These are phyloP conservation scores for Campoletis raptor DNA, from an alignment of 2,888 invertebrate genomes.

Conservation along the genomic window DNA sequence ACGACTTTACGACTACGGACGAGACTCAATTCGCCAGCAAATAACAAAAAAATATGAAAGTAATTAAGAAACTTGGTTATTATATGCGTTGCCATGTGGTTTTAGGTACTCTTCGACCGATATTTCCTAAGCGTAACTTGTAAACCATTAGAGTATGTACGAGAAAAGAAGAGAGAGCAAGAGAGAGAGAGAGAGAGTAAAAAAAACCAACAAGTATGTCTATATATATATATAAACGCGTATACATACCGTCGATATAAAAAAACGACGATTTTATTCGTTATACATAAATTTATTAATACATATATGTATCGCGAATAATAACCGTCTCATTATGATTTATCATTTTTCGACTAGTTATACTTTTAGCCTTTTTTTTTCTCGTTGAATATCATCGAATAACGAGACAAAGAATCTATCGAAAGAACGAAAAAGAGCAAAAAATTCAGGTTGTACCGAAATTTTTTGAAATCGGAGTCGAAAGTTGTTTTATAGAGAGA, in stretches of 20 bases:
- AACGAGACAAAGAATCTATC: constrained; percentile 35
- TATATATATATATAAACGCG: constrained; percentile 74
- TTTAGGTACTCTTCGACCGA: constrained; percentile 81
- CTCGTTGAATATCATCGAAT: constrained; percentile 62
- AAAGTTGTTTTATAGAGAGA: constrained; percentile 54
- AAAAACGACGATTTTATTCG: constrained; percentile 73
- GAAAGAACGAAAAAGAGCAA: constrained; percentile 8
- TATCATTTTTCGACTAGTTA: constrained; percentile 53
- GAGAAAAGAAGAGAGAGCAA: constrained; percentile 42
- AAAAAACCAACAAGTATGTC: constrained; percentile 57
- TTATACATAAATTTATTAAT: background rate
- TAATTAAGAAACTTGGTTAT: constrained; percentile 82
- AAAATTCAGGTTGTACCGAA: constrained; percentile 55
- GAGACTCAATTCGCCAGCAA: constrained; percentile 81
- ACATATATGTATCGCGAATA: constrained; percentile 59
- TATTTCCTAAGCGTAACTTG: constrained; percentile 80
- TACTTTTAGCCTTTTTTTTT: constrained; percentile 57
- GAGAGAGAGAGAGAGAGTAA: constrained; percentile 40
- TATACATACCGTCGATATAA: constrained; percentile 72
- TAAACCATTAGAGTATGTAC: constrained; percentile 75
- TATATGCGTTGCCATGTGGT: constrained; percentile 81
- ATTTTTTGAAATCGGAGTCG: constrained; percentile 57
- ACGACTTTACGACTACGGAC: constrained; percentile 72
- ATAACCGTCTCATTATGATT: constrained; percentile 67
- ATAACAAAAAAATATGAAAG: constrained; percentile 83